Percentiles rank a stretch among this genome's conserved stretches.
Evolutionary conservation across 2,888 invertebrate species (phyloP).

Genomic region (Meliscaeva auricollis): DNA sequence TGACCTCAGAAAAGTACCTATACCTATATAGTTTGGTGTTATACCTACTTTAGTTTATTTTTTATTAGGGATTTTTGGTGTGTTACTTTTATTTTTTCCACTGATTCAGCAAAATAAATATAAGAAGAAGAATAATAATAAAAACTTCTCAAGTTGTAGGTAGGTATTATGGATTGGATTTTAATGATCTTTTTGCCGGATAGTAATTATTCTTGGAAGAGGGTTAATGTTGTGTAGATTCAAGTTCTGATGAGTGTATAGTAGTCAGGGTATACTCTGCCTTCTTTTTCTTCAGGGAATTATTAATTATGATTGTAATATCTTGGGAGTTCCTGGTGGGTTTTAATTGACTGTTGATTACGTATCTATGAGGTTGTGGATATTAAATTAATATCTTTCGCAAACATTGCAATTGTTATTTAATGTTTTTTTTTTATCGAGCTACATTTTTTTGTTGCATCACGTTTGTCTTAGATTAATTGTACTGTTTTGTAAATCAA

Average conservation of each 20-base stretch:
- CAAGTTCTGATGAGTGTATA: not conserved
- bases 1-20: conserved; percentile 44
- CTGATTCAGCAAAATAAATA: conserved; percentile 36
- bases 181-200: conserved; percentile 54
- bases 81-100: not conserved
- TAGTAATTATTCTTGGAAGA: conserved; percentile 44
- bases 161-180: conserved; percentile 52
- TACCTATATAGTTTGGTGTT: conserved; percentile 36
- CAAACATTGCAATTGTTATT: not conserved
- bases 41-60: conserved; percentile 32
- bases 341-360: conserved; percentile 40
- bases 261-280: not conserved
- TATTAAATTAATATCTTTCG: conserved; percentile 30
- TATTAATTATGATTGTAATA: conserved; percentile 44
- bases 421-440: not conserved
- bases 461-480: not conserved
- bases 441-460: not conserved
- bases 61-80: conserved; percentile 37
- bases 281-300: not conserved
- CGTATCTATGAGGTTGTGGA: not conserved
- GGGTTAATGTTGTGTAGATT: conserved; percentile 48
- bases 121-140: not conserved
- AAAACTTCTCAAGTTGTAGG: conserved; percentile 6
- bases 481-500: not conserved
- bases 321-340: conserved; percentile 34